A percentile compares a stretch with the other conserved stretches of the same genome.
These are phyloP conservation scores for Ornithoptera priamus DNA, from an alignment of 2,888 invertebrate species.

Conservation along the genomic window DNA sequence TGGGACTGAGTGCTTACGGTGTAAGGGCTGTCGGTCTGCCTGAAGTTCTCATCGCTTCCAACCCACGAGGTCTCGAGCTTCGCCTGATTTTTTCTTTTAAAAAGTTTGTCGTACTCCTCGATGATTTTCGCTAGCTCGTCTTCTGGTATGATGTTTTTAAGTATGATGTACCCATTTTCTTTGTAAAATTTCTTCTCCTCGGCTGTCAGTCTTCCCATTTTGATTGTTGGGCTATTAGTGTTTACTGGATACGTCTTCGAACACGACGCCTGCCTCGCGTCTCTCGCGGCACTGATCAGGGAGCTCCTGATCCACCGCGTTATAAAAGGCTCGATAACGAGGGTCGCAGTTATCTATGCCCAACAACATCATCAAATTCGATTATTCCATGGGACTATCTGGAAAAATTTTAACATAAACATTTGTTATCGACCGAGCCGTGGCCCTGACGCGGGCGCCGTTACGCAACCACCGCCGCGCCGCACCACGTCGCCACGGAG, in stretches of 20 bases:
- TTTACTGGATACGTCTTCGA: background rate
- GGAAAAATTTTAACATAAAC: slow-evolving; percentile 4
- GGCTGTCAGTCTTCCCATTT: slow-evolving; percentile 1
- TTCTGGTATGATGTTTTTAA: slow-evolving; percentile 56
- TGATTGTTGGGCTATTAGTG: background rate
- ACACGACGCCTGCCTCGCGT: background rate
- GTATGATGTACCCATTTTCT: slow-evolving; percentile 68
- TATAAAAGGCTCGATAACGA: background rate
- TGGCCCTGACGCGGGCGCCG: background rate
- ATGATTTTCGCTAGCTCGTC: slow-evolving; percentile 63
- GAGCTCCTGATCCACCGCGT: background rate
- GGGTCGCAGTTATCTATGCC: background rate
- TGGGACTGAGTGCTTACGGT: background rate
- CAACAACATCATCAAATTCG: background rate
- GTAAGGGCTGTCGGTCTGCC: slow-evolving; percentile 27
- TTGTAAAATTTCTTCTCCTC: slow-evolving; percentile 48
- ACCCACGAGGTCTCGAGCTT: slow-evolving; percentile 68
- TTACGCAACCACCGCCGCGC: background rate
- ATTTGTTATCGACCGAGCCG: background rate
- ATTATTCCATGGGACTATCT: background rate
- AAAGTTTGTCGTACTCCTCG: slow-evolving; percentile 64
- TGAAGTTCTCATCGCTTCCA: slow-evolving; percentile 57
- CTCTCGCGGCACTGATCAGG: background rate
- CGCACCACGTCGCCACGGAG: too few species aligned
- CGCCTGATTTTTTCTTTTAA: slow-evolving; percentile 54